A percentile compares a stretch with the other conserved stretches of the same genome.
These are phyloP conservation scores for Sarcophaga bullata DNA, from an alignment of 1,140 invertebrate species.

Conservation along the genomic window DNA sequence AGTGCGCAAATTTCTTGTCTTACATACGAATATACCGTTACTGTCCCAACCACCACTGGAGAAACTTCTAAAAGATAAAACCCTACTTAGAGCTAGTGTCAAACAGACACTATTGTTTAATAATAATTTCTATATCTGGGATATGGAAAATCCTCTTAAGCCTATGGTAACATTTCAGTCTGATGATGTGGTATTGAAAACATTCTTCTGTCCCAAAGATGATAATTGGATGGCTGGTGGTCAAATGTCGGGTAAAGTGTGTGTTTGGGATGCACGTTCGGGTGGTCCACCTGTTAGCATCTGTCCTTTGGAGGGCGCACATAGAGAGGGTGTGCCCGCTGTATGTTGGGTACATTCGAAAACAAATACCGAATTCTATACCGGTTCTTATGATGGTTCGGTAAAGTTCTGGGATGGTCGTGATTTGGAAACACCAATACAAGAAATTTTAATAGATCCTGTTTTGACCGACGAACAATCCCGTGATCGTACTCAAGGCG, in stretches of 20 bases:
- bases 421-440: constrained; percentile 78
- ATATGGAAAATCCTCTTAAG: constrained; percentile 84
- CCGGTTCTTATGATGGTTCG: constrained; percentile 85
- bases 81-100: too few species aligned
- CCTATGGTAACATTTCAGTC: constrained; percentile 76
- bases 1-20: constrained; percentile 68
- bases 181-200: constrained; percentile 74
- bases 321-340: constrained; percentile 76
- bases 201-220: constrained; percentile 88
- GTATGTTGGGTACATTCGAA: constrained; percentile 82
- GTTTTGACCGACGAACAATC: constrained; percentile 72
- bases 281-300: constrained; percentile 69
- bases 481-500: constrained; percentile 75
- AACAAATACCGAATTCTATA: constrained; percentile 85
- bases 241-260: constrained; percentile 82
- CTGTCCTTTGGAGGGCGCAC: constrained; percentile 74
- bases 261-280: constrained; percentile 78
- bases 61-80: neutral
- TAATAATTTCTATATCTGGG: constrained; percentile 82
- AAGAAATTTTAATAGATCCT: constrained; percentile 79
- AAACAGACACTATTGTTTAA: neutral
- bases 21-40: constrained; percentile 23
- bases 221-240: constrained; percentile 82
- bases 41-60: too few species aligned
- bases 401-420: constrained; percentile 86